Percentiles rank a stretch among this genome's conserved stretches.
Evolutionary conservation across 2,888 invertebrate genomes (phyloP).

Genomic region (Microchrysa polita): DNA sequence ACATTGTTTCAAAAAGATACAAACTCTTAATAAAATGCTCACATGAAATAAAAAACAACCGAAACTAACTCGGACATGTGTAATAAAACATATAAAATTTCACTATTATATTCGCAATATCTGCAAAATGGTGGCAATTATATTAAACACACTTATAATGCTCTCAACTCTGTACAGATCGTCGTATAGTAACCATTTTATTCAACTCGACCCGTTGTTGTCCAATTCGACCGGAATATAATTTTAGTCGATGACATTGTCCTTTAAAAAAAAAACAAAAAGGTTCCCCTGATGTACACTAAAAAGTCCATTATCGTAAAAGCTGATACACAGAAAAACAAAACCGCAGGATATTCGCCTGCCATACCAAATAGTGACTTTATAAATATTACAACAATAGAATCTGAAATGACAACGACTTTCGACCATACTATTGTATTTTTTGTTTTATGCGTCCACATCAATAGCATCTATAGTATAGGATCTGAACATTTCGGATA

Average conservation of each 20-base stretch:
- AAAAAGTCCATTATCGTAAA: slow-evolving; percentile 31
- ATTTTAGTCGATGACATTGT: slow-evolving; percentile 19
- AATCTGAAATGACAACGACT: slow-evolving; percentile 15
- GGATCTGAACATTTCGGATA: neutral
- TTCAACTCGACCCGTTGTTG: neutral
- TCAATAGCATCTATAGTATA: neutral
- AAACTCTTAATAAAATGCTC: too few relatives aligned
- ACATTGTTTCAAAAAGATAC: too few relatives aligned
- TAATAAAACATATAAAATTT: neutral
- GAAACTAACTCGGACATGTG: neutral
- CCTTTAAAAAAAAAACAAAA: too few relatives aligned
- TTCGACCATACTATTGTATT: neutral
- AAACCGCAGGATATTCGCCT: slow-evolving; percentile 17
- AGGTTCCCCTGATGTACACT: slow-evolving; percentile 14
- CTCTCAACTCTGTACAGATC: neutral
- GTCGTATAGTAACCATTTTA: neutral
- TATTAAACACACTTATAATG: slow-evolving; percentile 4
- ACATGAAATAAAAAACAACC: neutral
- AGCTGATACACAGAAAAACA: slow-evolving; percentile 4
- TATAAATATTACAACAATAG: slow-evolving; percentile 7
- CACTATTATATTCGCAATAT: slow-evolving; percentile 1
- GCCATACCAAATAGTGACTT: slow-evolving; percentile 1
- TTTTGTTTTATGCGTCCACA: neutral
- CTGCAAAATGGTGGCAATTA: neutral
- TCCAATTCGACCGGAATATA: slow-evolving; percentile 1